Evolutionary conservation across 2,797 vertebrate species (phyloP).

Genomic region (Botia kubotai): DNA sequence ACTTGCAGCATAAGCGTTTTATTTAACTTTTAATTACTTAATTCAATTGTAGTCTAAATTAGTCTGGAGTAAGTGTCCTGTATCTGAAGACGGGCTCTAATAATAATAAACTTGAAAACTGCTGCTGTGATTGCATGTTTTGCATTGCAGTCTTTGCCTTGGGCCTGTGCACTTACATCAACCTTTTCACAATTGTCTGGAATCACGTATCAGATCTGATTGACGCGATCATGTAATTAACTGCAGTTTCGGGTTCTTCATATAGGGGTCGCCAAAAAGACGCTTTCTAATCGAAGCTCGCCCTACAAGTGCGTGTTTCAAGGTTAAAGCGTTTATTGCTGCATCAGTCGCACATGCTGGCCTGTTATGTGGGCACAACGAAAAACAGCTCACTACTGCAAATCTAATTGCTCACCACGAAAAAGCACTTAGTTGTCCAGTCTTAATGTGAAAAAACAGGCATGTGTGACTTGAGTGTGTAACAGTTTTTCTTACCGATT

Average conservation of each 20-base stretch:
- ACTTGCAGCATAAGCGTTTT: no score
- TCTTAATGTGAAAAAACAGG: constrained; percentile 15
- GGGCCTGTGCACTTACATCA: constrained; percentile 24
- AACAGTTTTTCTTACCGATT: not conserved
- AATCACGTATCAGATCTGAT: not conserved
- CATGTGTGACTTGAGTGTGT: not conserved
- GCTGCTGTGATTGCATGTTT: constrained; percentile 28
- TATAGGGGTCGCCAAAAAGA: constrained; percentile 66
- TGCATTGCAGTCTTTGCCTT: not conserved
- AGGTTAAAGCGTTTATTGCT: constrained; percentile 73
- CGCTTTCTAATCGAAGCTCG: constrained; percentile 47
- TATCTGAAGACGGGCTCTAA: constrained; percentile 35
- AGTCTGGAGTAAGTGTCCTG: constrained; percentile 39
- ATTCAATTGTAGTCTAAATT: constrained; percentile 21
- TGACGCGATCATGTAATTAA: constrained; percentile 34
- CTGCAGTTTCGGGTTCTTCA: constrained; percentile 34
- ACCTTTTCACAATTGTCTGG: constrained; percentile 3
- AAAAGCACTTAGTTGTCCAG: constrained; percentile 2
- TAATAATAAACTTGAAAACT: constrained; percentile 44
- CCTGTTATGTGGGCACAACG: constrained; percentile 67
- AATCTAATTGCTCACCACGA: constrained; percentile 32
- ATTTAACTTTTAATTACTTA: no score
- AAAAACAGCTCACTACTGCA: constrained; percentile 1
- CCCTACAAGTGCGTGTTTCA: constrained; percentile 74
- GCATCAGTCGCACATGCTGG: constrained; percentile 48